Evolutionary conservation across 2,113 vertebrate species (phyloP).

Genomic region (Mormyrus lacerda): DNA sequence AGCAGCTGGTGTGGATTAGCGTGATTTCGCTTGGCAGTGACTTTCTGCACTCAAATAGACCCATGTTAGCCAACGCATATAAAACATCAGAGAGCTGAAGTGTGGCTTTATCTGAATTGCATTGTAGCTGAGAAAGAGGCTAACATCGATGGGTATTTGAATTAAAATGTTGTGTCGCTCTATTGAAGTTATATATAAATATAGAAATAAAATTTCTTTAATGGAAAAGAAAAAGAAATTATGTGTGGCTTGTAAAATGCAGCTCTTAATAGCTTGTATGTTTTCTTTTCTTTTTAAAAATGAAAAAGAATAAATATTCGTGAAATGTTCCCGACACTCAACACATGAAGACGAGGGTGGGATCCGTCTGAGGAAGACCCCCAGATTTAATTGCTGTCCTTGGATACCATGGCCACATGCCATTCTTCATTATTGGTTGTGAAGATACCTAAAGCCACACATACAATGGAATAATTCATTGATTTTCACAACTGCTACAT

Average conservation of each 20-base stretch:
- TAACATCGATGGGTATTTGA: constrained; percentile 12
- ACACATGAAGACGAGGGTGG: constrained; percentile 27
- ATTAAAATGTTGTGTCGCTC: constrained; percentile 7
- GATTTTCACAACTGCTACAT: constrained; percentile 8
- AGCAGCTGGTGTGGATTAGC: constrained; percentile 48
- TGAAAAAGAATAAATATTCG: neutral
- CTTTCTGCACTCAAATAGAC: constrained; percentile 22
- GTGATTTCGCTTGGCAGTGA: constrained; percentile 36
- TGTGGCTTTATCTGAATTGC: neutral
- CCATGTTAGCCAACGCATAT: constrained; percentile 28
- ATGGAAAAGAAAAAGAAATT: constrained; percentile 12
- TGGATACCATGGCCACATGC: constrained; percentile 25
- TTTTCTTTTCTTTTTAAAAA: constrained; percentile 21
- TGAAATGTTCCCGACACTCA: constrained; percentile 21
- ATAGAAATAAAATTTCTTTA: neutral
- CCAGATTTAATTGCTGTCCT: constrained; percentile 17
- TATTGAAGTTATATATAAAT: neutral
- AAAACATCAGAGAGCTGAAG: constrained; percentile 16
- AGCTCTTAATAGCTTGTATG: constrained; percentile 19
- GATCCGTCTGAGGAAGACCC: constrained; percentile 2
- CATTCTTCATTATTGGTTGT: constrained; percentile 18
- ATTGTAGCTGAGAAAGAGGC: neutral
- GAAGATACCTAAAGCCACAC: constrained; percentile 25
- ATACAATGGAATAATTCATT: constrained; percentile 32
- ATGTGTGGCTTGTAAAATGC: constrained; percentile 31